These are phyloP conservation scores for Aplidium turbinatum DNA, from an alignment of 23 tunicate genomes.

Conservation along the genomic window DNA sequence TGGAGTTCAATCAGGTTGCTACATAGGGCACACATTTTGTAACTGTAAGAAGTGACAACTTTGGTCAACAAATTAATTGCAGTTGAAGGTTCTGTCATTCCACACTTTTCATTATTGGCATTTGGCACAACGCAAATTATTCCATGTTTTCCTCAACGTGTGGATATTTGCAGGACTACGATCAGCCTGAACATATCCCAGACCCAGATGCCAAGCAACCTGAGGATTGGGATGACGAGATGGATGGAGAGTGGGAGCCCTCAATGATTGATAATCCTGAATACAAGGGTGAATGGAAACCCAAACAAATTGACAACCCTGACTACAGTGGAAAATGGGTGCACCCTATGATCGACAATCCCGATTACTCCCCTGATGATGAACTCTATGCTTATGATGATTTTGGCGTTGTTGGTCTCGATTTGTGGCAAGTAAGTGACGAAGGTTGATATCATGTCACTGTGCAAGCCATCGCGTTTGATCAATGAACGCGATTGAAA, in stretches of 20 bases:
- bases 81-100: too few relatives aligned
- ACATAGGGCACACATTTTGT: too few relatives aligned
- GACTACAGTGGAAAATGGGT: constrained; percentile 98
- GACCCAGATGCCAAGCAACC: constrained; percentile 96
- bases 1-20: too few relatives aligned
- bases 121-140: too few relatives aligned
- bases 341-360: constrained; percentile 96
- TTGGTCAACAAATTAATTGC: too few relatives aligned
- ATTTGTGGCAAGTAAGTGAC: constrained; percentile 94
- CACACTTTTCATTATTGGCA: too few relatives aligned
- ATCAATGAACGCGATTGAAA: not conserved
- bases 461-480: not conserved
- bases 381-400: constrained; percentile 84
- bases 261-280: constrained; percentile 98
- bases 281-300: constrained; percentile 98
- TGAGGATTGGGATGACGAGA: constrained; percentile 99
- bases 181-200: constrained; percentile 90
- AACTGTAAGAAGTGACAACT: too few relatives aligned
- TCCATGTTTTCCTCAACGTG: not conserved
- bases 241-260: constrained; percentile 99
- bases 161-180: constrained; percentile 67
- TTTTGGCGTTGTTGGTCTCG: constrained; percentile 95
- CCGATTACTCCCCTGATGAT: constrained; percentile 91
- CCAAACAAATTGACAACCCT: constrained; percentile 93
- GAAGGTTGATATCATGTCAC: not conserved